Evolutionary conservation across 1,140 invertebrate genomes (phyloP), one percentile per base, ranked within the genome.

Genomic region (Drosophila kanapiae): DNA sequence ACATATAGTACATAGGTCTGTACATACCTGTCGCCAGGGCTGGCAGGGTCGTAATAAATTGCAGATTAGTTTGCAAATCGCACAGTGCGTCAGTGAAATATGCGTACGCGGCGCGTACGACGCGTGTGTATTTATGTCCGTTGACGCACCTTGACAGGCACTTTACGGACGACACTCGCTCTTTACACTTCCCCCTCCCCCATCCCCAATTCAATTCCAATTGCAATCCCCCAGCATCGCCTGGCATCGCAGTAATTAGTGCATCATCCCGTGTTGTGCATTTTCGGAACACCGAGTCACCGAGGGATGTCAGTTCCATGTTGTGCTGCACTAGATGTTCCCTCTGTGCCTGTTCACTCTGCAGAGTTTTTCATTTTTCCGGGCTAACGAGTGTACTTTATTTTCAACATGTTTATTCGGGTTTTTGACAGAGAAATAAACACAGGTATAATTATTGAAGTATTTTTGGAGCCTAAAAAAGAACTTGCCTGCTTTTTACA

Each of bases 21-120:
- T 71, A 37, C 49, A 75, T 80, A 85, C 85, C 78, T 85, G 85
- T 88, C 78, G 85, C 74, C 82, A 85, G 75, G 37, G 64, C 59
- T 53, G 54, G 35, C 65, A 63, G 69, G 64, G 62, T 58, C 49
- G 84, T 84, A 76, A 88, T 90, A 88, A 81, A 88, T 88, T 70
- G 81, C 68, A 88, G 84, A 88, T 88, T 88, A 88, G 85, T 90
- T 90, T 90, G 81, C 85, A 71, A 80, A 87, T 88, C 82, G 71
- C 67, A 80, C 60, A 72, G 61, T 85, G 82, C 82, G 74, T 78
- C 82, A 78, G 65, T 80, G 61, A 80, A 85, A 71, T 78, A 76
- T 78, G 65, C 64, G 67, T 58, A 60, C 60, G 29, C 23, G 23
- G 23, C 23, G 23, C 23, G 16, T n/a, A 6, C n/a, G 23, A 14